Conservation (phyloP, 2,797 vertebrate genomes). For the Prunella strophiata region DNA sequence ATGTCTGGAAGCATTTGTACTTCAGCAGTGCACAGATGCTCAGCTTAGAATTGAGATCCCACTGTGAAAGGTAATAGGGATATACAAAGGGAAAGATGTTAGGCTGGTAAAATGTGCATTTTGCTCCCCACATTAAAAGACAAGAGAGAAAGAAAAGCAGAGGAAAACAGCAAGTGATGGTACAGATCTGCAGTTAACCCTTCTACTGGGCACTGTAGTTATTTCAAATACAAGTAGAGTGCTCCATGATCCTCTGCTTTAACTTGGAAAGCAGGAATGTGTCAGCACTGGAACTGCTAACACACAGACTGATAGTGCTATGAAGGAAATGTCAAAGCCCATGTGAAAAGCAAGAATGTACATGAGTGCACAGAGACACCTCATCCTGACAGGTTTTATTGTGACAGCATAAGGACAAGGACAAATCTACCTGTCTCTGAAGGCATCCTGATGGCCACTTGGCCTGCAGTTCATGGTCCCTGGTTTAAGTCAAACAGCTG, state of each 20-base stretch:
- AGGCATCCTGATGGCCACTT: background rate
- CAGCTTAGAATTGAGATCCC: background rate
- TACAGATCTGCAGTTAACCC: background rate
- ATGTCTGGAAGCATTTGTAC: background rate
- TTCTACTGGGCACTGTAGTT: background rate
- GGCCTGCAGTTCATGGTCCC: background rate
- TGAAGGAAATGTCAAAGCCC: background rate
- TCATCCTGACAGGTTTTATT: background rate
- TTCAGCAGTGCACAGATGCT: background rate
- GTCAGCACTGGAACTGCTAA: background rate
- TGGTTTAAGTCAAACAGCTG: background rate
- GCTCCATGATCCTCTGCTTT: background rate
- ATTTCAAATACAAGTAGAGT: background rate
- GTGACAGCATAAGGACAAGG: background rate
- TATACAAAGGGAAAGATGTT: background rate
- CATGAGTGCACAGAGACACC: background rate
- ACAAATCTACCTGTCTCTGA: background rate
- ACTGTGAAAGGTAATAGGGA: background rate
- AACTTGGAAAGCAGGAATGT: background rate
- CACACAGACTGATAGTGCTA: background rate
- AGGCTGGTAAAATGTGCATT: background rate
- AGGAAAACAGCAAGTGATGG: background rate
- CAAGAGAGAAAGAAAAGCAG: background rate
- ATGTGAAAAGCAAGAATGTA: accelerated
- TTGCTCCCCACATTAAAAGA: background rate